Base-by-base conservation (phyloP, 37 sponge, comb jelly and placozoan genomes). In the Ephydatia muelleri region DNA sequence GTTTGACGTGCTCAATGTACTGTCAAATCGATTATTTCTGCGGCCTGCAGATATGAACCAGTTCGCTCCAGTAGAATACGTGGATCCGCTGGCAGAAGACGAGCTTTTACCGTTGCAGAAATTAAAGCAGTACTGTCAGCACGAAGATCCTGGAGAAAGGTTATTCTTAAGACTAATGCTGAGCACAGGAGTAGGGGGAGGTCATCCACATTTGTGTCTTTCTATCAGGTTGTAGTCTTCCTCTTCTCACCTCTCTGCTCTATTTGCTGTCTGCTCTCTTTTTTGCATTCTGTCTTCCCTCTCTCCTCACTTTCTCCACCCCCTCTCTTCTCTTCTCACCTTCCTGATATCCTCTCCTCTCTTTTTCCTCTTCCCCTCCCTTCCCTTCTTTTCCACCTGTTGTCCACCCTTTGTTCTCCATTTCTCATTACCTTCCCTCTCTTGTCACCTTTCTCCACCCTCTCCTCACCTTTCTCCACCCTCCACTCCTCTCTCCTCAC, bases 81-180 rank as follows among this genome's bases (percentile, higher is more conserved):
- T 84, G 40, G 86, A 86, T 49, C 89, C 92, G 0, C 57, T 92
- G 47, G 67, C 40, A n/a, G 92, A 92, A n/a, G 87, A 80, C 64
- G 47, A 38, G 21, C 85, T 88, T 5, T 36, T 49, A 34, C 83
- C 92, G 8, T 72, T 92, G 35, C 85, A 88, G 74, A 88, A 64
- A 34, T n/a, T 92, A 35, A 83, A 84, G 39, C 85, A 78, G 64
- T 92, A 85, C 83, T 84, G 68, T 35, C 80, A 84, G 36, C 84
- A 82, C 64, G 92, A 92, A 31, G 85, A 88, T 22, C 26, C 81
- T 3, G 68, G 67, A 37, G 89, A 92, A 21, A 92, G 92, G 92
- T 84, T 0, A 23, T 83, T 26, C 27, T 12, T 67, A 8, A 38
- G 30, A n/a, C n/a, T n/a, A n/a, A n/a, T n/a, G n/a, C n/a, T n/a